A percentile compares a stretch with the other conserved stretches of the same genome.
These are phyloP conservation scores for Lagorchestes hirsutus DNA, from an alignment of 2,797 vertebrate species.

Conservation along the genomic window DNA sequence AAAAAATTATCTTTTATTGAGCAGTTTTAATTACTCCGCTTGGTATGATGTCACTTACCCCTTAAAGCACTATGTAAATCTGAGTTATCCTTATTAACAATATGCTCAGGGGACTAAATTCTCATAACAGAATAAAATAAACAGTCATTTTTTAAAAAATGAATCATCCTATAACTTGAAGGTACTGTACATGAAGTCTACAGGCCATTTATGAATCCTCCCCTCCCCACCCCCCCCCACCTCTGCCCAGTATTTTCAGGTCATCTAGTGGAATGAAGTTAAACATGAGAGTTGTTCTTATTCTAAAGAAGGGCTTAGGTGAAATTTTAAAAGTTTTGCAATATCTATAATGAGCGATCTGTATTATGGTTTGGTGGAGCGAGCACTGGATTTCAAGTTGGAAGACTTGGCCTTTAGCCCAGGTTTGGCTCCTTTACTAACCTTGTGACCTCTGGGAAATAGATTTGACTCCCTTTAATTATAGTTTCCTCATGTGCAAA, in stretches of 20 bases:
- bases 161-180: slow-evolving; percentile 45
- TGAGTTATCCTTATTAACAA: slow-evolving; percentile 4
- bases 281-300: slow-evolving; percentile 61
- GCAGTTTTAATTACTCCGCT: slow-evolving; percentile 31
- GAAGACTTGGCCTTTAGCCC: neutral
- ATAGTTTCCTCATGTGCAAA: neutral
- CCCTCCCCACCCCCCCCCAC: neutral
- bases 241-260: slow-evolving; percentile 72
- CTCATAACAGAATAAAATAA: slow-evolving; percentile 39
- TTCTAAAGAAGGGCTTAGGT: neutral
- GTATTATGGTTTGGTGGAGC: neutral
- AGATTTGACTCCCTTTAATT: neutral
- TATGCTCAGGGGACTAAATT: neutral
- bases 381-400: neutral
- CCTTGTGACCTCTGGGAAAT: slow-evolving; percentile 36
- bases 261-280: slow-evolving; percentile 61
- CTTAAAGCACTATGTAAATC: slow-evolving; percentile 35
- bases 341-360: neutral
- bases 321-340: neutral
- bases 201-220: neutral
- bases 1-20: slow-evolving; percentile 1
- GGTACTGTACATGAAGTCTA: neutral
- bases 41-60: slow-evolving; percentile 21
- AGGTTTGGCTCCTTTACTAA: slow-evolving; percentile 45
- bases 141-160: slow-evolving; percentile 30